Base-by-base conservation (phyloP, 2,113 vertebrate genomes). In the Oophaga pumilio region DNA sequence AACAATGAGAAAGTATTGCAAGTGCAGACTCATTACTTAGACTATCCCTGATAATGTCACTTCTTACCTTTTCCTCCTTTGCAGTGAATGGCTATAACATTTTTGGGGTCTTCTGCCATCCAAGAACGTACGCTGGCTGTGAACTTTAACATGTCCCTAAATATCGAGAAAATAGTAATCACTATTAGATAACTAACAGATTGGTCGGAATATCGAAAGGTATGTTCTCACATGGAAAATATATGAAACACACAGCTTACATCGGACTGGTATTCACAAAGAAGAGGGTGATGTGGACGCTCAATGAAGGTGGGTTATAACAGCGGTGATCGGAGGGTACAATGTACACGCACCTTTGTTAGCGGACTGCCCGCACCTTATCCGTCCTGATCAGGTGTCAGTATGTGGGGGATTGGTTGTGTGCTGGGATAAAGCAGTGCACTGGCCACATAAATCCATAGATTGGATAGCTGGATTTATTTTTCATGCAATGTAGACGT, bases 31-130 rank as follows among this genome's bases (percentile, higher is more conserved):
- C 2, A 6, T 49, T 17, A 28, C 8, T 17, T 49, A 14, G 14
- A 28, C 10, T 33, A 43, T 80, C 0, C 33, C 57, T 33, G 28
- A 57, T 80, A 18, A 28, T 14, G 24, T 7, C 11, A 18, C 56
- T 20, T 14, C 78, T 82, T 90, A 99, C 98, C 98, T 96, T 99
- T 99, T 11, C 97, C 98, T 88, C 98, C 98, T 93, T 97, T 99
- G 88, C 98, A 99, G 90, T 99, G 98, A 92, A 99, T 95, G 8
- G 92, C 98, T 64, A 98, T 89, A 24, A 97, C 83, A 15, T 99
- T 99, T 84, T 91, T 83, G 1, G 93, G 89, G 88, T 99, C 95
- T 56, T 94, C 91, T 12, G 91, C 91, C 96, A 99, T 95, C 98
- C 98, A 99, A 0, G 96, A 93, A 13, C 92, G 93, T 60, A 97